These are phyloP conservation scores for Caiman crocodilus DNA, from an alignment of 2,797 vertebrate species.

Conservation along the genomic window DNA sequence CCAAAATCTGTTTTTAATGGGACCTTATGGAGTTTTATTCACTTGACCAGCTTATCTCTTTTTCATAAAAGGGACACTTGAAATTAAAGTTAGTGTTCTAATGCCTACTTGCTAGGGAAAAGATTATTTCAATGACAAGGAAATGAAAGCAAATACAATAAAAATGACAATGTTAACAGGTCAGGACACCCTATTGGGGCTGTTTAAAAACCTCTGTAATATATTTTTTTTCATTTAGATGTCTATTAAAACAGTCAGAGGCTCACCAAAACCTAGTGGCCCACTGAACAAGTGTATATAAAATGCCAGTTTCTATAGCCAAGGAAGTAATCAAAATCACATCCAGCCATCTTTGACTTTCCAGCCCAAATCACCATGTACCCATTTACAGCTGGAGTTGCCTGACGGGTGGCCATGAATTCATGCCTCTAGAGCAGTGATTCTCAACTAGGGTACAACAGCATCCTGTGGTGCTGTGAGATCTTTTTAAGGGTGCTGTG, in stretches of 20 bases:
- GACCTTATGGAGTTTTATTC: neutral
- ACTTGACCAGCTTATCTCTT: neutral
- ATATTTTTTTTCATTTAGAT: neutral
- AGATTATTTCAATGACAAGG: neutral
- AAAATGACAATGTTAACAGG: neutral
- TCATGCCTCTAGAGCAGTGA: no score
- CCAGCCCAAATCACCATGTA: no score
- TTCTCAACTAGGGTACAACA: no score
- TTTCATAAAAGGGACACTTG: neutral
- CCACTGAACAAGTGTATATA: no score
- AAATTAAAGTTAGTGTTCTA: neutral
- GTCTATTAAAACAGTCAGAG: neutral
- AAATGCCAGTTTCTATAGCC: no score
- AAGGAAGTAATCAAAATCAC: no score
- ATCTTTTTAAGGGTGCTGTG: no score
- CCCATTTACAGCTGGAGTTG: no score
- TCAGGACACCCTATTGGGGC: neutral
- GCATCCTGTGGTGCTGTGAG: no score
- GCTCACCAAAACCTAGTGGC: no score
- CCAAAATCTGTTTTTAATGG: neutral
- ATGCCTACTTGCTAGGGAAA: neutral
- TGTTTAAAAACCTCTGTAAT: neutral
- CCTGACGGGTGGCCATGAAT: no score
- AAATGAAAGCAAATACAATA: neutral
- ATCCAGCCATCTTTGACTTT: no score